Conservation (phyloP, 2,113 vertebrate genomes). For the Pluvianellus socialis region DNA sequence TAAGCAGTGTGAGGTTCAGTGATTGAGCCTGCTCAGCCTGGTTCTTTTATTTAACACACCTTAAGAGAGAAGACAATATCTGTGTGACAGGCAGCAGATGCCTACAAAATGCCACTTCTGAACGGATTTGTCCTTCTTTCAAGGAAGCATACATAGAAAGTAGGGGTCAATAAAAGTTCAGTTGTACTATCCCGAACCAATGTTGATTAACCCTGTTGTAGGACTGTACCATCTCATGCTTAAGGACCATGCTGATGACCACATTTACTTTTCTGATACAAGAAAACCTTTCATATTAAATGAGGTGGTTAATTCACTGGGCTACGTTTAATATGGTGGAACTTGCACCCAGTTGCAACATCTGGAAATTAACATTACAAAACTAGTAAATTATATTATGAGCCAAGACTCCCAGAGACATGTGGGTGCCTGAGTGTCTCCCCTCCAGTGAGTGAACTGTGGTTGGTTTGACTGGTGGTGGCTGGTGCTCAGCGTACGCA, state of each 20-base stretch:
- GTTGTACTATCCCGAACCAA: not conserved
- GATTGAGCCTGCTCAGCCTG: not conserved
- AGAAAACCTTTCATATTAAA: not conserved
- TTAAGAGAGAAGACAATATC: not conserved
- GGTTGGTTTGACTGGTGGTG: not conserved
- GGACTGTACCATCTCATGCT: not conserved
- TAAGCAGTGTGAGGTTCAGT: not conserved
- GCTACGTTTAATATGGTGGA: not conserved
- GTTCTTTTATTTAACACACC: not conserved
- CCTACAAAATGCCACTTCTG: not conserved
- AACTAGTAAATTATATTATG: not conserved
- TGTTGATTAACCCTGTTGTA: not conserved
- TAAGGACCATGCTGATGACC: not conserved
- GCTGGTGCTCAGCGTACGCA: not conserved
- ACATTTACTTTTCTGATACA: not conserved
- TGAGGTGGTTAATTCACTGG: not conserved
- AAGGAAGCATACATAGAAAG: not conserved
- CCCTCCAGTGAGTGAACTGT: not conserved
- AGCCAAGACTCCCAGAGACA: not conserved
- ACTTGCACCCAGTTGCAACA: not conserved
- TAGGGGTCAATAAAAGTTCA: not conserved
- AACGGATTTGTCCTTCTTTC: not conserved
- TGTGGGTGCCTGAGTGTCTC: not conserved
- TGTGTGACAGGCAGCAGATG: not conserved
- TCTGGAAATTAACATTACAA: not conserved